Evolutionary conservation across 2,113 vertebrate genomes (phyloP).

Genomic region (Atractosteus spatula): DNA sequence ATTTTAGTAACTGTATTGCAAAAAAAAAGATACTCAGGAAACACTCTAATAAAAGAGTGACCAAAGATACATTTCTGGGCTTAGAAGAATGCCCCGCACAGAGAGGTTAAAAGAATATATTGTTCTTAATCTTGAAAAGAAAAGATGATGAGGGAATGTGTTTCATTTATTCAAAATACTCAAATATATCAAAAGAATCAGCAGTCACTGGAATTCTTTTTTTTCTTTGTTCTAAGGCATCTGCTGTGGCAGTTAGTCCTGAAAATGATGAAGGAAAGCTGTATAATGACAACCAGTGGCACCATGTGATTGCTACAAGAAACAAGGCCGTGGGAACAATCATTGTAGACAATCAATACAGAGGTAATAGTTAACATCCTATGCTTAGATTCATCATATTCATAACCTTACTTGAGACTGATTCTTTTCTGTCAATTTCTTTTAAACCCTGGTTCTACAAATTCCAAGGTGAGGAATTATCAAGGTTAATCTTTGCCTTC

Average conservation of each 20-base stretch:
- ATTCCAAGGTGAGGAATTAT: slow-evolving; percentile 52
- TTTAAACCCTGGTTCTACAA: slow-evolving; percentile 36
- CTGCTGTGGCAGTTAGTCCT: slow-evolving; percentile 75
- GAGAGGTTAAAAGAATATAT: too few species aligned
- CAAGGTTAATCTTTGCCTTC: slow-evolving; percentile 62
- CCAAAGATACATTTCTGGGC: too few species aligned
- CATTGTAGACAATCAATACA: slow-evolving; percentile 77
- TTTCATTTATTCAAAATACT: too few species aligned
- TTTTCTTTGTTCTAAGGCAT: slow-evolving; percentile 65
- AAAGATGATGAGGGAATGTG: too few species aligned
- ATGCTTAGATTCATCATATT: slow-evolving; percentile 41
- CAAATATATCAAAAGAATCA: too few species aligned
- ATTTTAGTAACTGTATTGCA: too few species aligned
- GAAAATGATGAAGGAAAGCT: slow-evolving; percentile 68
- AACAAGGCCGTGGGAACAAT: slow-evolving; percentile 78
- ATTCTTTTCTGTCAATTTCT: slow-evolving; percentile 40
- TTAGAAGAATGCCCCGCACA: too few species aligned
- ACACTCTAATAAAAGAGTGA: too few species aligned
- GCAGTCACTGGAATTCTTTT: not conserved
- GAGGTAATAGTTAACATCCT: slow-evolving; percentile 61
- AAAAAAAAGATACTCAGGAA: too few species aligned
- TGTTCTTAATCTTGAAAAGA: too few species aligned
- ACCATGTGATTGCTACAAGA: slow-evolving; percentile 76
- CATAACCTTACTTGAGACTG: slow-evolving; percentile 34
- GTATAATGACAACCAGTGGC: slow-evolving; percentile 84